Base-by-base conservation (phyloP, 2,888 invertebrate species). In the Eumerus sabulonum region DNA sequence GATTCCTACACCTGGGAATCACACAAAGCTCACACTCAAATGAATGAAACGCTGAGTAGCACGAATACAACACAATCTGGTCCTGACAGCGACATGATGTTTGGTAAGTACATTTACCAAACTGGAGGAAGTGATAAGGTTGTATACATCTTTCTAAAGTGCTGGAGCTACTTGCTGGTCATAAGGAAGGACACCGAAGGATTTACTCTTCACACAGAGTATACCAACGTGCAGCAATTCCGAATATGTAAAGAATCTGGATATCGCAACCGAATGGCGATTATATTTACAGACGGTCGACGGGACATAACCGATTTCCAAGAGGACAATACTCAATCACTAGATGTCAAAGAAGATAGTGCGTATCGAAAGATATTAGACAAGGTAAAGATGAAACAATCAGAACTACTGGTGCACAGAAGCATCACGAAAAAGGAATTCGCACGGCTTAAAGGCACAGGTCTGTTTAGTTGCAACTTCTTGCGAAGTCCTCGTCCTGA, bases 101-200 rank as follows among this genome's bases (percentile, higher is more conserved):
- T 87, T 9, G 87, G 88, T 13, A 87, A 87, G 70, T 87, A 83
- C 57, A 77, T 86, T 13, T 86, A 85, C 82, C 82, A 84, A 66
- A 82, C 83, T 35, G 56, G 77, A 45, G 82, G 63, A 36, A 59
- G 81, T 0, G 12, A 40, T 5, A 40, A 40, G n/a, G 9, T 40
- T 40, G 51, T 86, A 0, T 87, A 85, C 53, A 59, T 87, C 12
- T 59, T 87, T 1, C 59, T 87, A 0, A 84, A 84, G 12, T 87
- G 87, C 77, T 88, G 87, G 86, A 72, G 85, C n/a, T 83, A 76
- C 14, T 66, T 88, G 38, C 17, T 87, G 0, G 83, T 87, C 1
- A 71, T 87, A 4, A 82, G 53, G 27, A 62, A 18, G 16, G 18
- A 19, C 12, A 1, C 5, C 5, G 51, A 76, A 45, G 40, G 84